These are phyloP conservation scores for Pithecia hirsuta DNA, from an alignment of 2,797 vertebrate species.

Conservation along the genomic window DNA sequence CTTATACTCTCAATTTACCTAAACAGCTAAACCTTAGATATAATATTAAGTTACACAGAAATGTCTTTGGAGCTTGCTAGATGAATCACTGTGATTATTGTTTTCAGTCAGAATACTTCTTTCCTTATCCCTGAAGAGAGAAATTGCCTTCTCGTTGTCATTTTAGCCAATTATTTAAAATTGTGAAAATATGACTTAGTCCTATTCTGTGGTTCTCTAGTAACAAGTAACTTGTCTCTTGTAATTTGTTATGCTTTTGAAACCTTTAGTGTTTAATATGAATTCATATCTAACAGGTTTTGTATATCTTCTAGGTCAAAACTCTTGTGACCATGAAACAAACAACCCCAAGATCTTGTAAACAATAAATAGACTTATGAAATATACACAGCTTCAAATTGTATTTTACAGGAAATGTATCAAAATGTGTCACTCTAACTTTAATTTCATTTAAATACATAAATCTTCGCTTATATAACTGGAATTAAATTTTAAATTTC, in stretches of 20 bases:
- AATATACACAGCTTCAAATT: neutral
- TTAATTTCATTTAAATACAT: slow-evolving; percentile 34
- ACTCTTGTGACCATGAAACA: neutral
- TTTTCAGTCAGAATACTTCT: neutral
- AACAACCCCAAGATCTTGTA: neutral
- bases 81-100: neutral
- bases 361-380: neutral
- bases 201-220: neutral
- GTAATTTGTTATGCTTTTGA: neutral
- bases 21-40: neutral
- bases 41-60: neutral
- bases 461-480: neutral
- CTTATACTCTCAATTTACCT: neutral
- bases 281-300: neutral
- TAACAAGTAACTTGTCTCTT: neutral
- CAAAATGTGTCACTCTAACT: neutral
- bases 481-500: neutral
- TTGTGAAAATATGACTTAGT: neutral
- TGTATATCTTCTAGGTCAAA: neutral
- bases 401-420: neutral
- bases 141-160: neutral
- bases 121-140: neutral
- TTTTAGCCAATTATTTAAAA: neutral
- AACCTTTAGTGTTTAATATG: neutral
- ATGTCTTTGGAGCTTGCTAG: neutral